Evolutionary conservation across 1,140 invertebrate genomes (phyloP).

Genomic region (Gryllus bimaculatus): DNA sequence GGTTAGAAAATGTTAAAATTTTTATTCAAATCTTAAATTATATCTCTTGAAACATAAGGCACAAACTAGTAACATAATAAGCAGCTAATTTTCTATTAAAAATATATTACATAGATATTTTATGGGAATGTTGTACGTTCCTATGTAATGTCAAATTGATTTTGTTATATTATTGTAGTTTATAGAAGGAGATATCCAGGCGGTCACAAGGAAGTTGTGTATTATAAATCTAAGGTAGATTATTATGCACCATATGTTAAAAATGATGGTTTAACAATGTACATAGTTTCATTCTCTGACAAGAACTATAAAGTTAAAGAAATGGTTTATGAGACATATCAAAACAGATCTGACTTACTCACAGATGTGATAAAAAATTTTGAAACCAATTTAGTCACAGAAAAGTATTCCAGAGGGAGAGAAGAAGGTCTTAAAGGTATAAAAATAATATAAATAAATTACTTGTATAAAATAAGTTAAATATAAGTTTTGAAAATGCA

Average conservation of each 20-base stretch:
- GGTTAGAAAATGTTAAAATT: conserved; percentile 35
- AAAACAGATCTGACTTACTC: conserved; percentile 59
- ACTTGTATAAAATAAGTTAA: neutral
- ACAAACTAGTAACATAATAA: too few relatives aligned
- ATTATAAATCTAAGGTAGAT: conserved; percentile 65
- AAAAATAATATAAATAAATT: neutral
- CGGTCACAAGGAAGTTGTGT: conserved; percentile 54
- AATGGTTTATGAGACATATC: conserved; percentile 56
- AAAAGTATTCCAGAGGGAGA: conserved; percentile 58
- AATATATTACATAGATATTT: too few relatives aligned
- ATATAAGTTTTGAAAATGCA: neutral
- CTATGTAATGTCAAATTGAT: neutral
- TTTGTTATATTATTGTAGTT: conserved; percentile 40
- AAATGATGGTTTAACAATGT: conserved; percentile 56
- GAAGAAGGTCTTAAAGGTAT: conserved; percentile 56
- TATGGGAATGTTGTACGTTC: too few relatives aligned
- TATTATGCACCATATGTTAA: conserved; percentile 66
- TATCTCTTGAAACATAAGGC: too few relatives aligned
- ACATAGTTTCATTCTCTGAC: conserved; percentile 58
- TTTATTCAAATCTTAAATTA: too few relatives aligned
- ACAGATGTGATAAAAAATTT: conserved; percentile 47
- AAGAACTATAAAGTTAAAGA: conserved; percentile 49
- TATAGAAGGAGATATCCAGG: conserved; percentile 64
- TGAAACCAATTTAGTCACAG: conserved; percentile 43
- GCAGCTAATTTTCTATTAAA: too few relatives aligned